These are phyloP conservation scores for Gobius niger DNA, from an alignment of 2,113 vertebrate species.

Conservation along the genomic window DNA sequence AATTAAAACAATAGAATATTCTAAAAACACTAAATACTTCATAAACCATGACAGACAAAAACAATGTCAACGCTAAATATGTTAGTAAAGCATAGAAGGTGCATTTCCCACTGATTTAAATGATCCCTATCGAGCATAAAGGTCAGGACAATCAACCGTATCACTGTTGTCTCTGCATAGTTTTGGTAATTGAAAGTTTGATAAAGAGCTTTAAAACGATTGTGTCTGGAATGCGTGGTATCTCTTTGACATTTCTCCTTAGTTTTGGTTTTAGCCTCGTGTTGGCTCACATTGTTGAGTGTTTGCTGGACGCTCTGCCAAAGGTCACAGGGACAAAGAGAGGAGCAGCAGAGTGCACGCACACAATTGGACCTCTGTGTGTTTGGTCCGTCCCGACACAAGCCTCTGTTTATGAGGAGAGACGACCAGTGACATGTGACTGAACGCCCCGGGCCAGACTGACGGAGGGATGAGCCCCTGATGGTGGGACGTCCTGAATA, in stretches of 20 bases:
- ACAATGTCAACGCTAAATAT: too few species aligned
- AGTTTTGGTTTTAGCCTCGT: conserved; percentile 41
- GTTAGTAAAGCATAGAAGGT: too few species aligned
- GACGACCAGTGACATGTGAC: conserved; percentile 53
- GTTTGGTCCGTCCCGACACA: conserved; percentile 34
- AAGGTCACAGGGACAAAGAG: conserved; percentile 66
- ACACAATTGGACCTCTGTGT: conserved; percentile 62
- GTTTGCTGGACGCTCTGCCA: conserved; percentile 39
- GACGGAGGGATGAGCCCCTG: conserved; percentile 32
- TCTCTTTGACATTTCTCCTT: background rate
- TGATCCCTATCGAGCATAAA: too few species aligned
- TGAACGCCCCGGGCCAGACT: conserved; percentile 21
- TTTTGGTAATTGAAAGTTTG: background rate
- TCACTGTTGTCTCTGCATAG: too few species aligned
- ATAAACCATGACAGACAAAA: too few species aligned
- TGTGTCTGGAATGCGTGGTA: background rate
- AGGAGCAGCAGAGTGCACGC: conserved; percentile 36
- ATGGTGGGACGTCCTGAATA: background rate
- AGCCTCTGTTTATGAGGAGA: conserved; percentile 36
- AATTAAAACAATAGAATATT: too few species aligned
- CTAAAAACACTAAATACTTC: too few species aligned
- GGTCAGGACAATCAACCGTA: too few species aligned
- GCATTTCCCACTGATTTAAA: too few species aligned
- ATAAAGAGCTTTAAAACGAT: background rate
- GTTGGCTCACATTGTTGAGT: conserved; percentile 61